Base-by-base conservation (phyloP, 53 echinoderm and acorn worm species). In the Henricia sp. region DNA sequence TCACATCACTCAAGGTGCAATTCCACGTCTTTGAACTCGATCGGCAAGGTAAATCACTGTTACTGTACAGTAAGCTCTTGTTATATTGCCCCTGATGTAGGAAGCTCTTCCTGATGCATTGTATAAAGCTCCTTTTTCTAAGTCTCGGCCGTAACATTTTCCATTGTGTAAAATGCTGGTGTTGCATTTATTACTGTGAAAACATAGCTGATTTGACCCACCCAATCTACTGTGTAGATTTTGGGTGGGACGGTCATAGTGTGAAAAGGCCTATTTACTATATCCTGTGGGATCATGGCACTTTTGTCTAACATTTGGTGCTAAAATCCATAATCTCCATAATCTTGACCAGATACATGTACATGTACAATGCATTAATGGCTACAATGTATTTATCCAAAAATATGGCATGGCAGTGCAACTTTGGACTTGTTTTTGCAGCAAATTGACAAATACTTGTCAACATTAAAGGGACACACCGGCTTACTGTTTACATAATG, bases 11-110 rank as follows among this genome's bases (percentile, higher is more conserved):
- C 42, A 85, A 91, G 8, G 64, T 92, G 30, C 25, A 51, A 35
- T 96, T 85, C 71, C 85, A 89, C 23, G 42, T 86, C 1, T 64
- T 96, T 54, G 96, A 96, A 52, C 84, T 96, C 3, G 96, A 96
- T 67, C 50, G 52, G 35, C 37, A 83, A 21, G 96, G 96, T 96
- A 67, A 89, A 94, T 71, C 50, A 28, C 33, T 55, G 25, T 24
- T 17, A 39, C 24, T 71, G 24, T 44, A 11, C 70, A 52, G 23
- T 50, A 29, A 38, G 2, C 68, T 67, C 41, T 67, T 19, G 1
- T n/a, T 11, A 0, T 9, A 55, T 55, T 19, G 23, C 8, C 56
- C 23, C 24, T 17, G 27, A 25, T 6, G 56, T 19, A 55, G 13
- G 6, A 21, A 1, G 19, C 9, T 16, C 0, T 25, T 1, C 20